Percentiles rank a stretch among this genome's conserved stretches.
Evolutionary conservation across 30 jellyfish, hydroid and myxozoan genomes (phyloP).

Genomic region (Sanderia malayensis): DNA sequence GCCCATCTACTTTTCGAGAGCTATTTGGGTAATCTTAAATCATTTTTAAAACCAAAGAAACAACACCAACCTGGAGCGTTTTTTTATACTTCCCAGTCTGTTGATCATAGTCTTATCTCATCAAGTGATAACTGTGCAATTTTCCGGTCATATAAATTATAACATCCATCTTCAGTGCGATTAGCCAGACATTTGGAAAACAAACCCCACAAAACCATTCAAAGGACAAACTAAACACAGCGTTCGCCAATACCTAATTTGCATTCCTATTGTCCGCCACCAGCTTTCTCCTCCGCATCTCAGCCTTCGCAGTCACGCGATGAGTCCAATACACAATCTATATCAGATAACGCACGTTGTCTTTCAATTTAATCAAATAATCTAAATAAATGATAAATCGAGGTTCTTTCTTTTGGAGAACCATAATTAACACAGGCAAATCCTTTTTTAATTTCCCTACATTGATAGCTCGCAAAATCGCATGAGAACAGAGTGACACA

Average conservation of each 20-base stretch:
- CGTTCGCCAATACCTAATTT: background rate
- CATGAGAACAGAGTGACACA: too few relatives aligned
- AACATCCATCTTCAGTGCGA: slow-evolving; percentile 1
- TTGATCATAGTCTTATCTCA: background rate
- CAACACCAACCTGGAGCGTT: slow-evolving; percentile 1
- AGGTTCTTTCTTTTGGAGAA: too few relatives aligned
- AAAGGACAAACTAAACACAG: background rate
- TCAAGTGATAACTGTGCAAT: slow-evolving; percentile 2
- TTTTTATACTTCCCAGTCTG: background rate
- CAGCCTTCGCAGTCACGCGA: too few relatives aligned
- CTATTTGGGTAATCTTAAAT: too few relatives aligned
- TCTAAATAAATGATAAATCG: too few relatives aligned
- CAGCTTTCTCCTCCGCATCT: slow-evolving; percentile 1
- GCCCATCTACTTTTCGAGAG: too few relatives aligned
- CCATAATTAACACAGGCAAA: too few relatives aligned
- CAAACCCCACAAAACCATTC: background rate
- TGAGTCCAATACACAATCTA: too few relatives aligned
- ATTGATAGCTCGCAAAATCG: too few relatives aligned
- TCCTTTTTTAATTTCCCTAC: too few relatives aligned
- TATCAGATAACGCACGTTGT: too few relatives aligned
- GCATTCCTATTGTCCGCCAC: background rate
- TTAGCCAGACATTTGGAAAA: background rate
- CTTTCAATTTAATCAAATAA: too few relatives aligned
- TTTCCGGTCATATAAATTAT: slow-evolving; percentile 1
- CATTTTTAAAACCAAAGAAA: background rate